These are phyloP conservation scores for Amblyopsis rosae DNA, from an alignment of 2,113 vertebrate species.

Conservation along the genomic window DNA sequence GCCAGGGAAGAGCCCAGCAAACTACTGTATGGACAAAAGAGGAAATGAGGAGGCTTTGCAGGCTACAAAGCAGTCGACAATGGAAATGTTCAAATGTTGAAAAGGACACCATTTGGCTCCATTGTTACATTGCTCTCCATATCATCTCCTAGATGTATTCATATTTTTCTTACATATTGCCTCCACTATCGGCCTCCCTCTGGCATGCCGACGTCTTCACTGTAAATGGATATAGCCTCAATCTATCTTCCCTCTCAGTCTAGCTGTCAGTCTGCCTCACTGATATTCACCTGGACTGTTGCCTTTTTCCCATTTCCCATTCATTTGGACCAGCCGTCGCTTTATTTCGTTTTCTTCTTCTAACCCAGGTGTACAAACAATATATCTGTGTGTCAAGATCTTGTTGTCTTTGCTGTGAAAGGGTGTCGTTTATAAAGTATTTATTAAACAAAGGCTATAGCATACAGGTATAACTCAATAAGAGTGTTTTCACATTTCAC, in stretches of 20 bases:
- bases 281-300: background rate
- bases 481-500: too few species aligned
- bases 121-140: background rate
- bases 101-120: background rate
- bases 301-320: background rate
- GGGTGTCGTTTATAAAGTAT: too few species aligned
- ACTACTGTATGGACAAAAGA: constrained; percentile 7
- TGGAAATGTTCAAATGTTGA: background rate
- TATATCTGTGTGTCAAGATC: background rate
- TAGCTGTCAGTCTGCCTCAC: background rate
- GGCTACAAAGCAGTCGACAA: too few species aligned
- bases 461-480: too few species aligned
- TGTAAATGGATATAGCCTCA: background rate
- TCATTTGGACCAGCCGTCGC: background rate
- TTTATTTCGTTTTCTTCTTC: background rate
- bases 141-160: background rate
- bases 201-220: background rate
- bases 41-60: background rate
- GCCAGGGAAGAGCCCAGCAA: background rate
- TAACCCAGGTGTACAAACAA: background rate
- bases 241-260: background rate
- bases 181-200: background rate
- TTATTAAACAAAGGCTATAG: too few species aligned
- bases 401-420: background rate
- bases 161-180: background rate